These are phyloP conservation scores for Lethocerus indicus DNA, from an alignment of 1,140 invertebrate genomes.

Conservation along the genomic window DNA sequence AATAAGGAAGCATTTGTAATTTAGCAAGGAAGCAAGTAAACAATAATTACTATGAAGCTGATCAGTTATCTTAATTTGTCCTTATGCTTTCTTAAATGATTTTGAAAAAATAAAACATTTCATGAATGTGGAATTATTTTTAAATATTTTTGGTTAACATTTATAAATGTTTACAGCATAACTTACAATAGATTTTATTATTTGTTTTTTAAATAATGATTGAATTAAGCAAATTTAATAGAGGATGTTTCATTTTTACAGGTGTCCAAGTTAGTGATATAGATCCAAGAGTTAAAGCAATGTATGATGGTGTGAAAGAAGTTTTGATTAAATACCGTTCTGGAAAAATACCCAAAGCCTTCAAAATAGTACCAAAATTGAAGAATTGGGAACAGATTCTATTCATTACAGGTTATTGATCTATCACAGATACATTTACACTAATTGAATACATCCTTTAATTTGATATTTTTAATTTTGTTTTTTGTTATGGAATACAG, in stretches of 20 bases:
- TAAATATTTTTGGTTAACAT: neutral
- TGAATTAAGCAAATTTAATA: neutral
- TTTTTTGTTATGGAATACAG: slow-evolving; percentile 21
- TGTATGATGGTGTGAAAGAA: slow-evolving; percentile 80
- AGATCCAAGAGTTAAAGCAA: slow-evolving; percentile 47
- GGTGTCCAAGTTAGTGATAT: slow-evolving; percentile 54
- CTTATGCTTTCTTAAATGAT: too few relatives aligned
- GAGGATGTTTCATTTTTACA: slow-evolving; percentile 19
- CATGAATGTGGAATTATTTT: neutral
- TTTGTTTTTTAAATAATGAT: neutral
- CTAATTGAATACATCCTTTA: neutral
- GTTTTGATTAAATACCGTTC: slow-evolving; percentile 79
- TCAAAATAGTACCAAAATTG: slow-evolving; percentile 88
- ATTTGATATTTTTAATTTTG: neutral
- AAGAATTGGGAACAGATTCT: slow-evolving; percentile 94
- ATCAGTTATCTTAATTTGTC: neutral
- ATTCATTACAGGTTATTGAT: slow-evolving; percentile 46
- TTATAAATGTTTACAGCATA: neutral
- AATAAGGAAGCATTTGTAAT: too few relatives aligned
- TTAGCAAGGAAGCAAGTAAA: too few relatives aligned
- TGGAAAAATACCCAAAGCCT: slow-evolving; percentile 94
- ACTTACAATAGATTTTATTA: neutral
- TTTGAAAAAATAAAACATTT: too few relatives aligned
- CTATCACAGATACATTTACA: neutral
- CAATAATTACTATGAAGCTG: too few relatives aligned